Base-by-base conservation (phyloP, 2,797 vertebrate genomes). In the Oceanodroma leucorhoa region DNA sequence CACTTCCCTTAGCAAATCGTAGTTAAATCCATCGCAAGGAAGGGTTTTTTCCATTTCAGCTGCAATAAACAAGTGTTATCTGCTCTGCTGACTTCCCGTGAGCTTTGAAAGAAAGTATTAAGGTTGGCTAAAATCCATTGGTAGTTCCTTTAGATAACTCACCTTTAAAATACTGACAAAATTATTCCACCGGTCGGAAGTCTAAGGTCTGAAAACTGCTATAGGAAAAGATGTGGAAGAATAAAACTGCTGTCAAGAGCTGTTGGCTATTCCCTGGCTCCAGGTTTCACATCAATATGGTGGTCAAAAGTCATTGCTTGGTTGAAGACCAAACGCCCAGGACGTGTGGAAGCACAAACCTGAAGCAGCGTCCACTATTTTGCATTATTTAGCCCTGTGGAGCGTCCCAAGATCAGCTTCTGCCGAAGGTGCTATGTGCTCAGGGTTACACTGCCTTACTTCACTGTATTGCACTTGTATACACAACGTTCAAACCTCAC, bases 401-500 rank as follows among this genome's bases (percentile, higher is more conserved):
- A 51, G 18, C 2, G 1, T 36, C 69, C 41, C 2, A 7, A 57
- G 62, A 62, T 9, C 29, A 16, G 27, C 21, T 38, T 30, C 87
- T 82, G 58, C 30, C 5, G 7, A 72, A 72, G 50, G 32, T 14
- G 16, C 11, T 30, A 6, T 2, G 3, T 7, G 11, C 8, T 32
- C 19, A 19, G 23, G 27, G 14, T 46, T 41, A 17, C 53, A 2
- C 53, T 32, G 21, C 6, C 7, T 55, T 77, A 36, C 22, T 18
- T 50, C 64, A n/a, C 10, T 48, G 32, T 29, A 21, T 1, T 26
- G 32, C 16, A 5, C 21, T 48, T 41, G 12, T 13, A 36, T 19
- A 20, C 19, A 2, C 0, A 0, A 17, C 12, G 36, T 48, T 66
- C 64, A 58, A 43, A 70, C 40, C 23, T 36, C 17, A 61, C 0